A percentile compares a stretch with the other conserved stretches of the same genome.
These are phyloP conservation scores for Lemur catta DNA, from an alignment of 2,797 vertebrate genomes.

Conservation along the genomic window DNA sequence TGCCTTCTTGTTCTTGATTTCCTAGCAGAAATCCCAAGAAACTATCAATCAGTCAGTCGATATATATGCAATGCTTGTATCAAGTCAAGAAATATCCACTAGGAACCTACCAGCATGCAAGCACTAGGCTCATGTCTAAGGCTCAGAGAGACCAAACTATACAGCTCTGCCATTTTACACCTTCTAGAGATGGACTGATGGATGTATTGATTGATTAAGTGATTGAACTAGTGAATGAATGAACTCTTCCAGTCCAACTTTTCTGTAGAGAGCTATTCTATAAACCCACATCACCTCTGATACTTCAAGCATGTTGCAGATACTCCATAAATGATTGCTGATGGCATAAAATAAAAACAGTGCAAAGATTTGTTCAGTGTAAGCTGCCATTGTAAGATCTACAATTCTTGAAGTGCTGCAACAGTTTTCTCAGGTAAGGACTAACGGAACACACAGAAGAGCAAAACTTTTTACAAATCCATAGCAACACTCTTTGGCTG, in stretches of 20 bases:
- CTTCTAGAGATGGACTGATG: neutral
- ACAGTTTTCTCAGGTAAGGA: neutral
- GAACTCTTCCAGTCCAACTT: neutral
- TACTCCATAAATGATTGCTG: neutral
- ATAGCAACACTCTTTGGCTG: neutral
- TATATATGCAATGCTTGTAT: neutral
- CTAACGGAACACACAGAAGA: neutral
- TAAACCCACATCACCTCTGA: neutral
- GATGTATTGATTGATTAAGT: neutral
- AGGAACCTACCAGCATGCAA: neutral
- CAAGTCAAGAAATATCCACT: neutral
- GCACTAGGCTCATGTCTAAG: neutral
- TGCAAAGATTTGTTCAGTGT: neutral
- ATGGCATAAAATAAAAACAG: neutral
- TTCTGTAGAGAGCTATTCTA: neutral
- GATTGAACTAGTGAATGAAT: slow-evolving; percentile 6
- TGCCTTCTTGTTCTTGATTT: neutral
- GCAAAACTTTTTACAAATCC: neutral
- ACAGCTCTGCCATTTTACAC: neutral
- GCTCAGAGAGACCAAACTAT: neutral
- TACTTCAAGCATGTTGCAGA: neutral
- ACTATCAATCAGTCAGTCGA: neutral
- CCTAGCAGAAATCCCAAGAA: neutral
- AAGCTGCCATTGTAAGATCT: neutral
- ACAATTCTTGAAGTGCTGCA: neutral